Conservation (phyloP, 2,888 invertebrate genomes). For the Cerastis rubricosa region DNA sequence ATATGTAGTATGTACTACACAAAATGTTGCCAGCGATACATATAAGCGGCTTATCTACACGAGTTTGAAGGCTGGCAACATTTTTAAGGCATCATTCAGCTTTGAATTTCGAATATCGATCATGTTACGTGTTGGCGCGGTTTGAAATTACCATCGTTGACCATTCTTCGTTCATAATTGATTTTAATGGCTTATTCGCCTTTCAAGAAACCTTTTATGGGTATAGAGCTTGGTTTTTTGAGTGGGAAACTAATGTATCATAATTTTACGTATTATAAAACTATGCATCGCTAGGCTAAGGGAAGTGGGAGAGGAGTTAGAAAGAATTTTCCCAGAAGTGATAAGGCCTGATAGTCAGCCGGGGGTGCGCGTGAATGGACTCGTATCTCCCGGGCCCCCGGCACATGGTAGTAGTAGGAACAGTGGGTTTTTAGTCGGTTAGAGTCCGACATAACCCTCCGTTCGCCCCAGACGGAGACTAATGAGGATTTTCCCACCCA, state of each 20-base stretch:
- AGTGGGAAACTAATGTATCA: background rate
- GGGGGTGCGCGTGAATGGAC: too few relatives aligned
- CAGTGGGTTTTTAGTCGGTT: too few relatives aligned
- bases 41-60: conserved; percentile 57
- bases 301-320: background rate
- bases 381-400: too few relatives aligned
- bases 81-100: conserved; percentile 59
- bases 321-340: background rate
- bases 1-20: conserved; percentile 29
- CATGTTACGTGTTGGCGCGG: conserved; percentile 31
- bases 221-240: background rate
- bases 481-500: too few relatives aligned
- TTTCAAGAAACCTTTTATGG: conserved; percentile 8
- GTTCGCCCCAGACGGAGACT: too few relatives aligned
- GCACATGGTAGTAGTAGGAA: too few relatives aligned
- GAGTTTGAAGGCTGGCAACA: conserved; percentile 52
- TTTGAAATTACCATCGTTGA: conserved; percentile 20
- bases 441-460: too few relatives aligned
- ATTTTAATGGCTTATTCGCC: conserved; percentile 6
- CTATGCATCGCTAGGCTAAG: background rate
- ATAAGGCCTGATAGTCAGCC: background rate
- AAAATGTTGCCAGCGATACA: conserved; percentile 34
- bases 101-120: conserved; percentile 61
- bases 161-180: conserved; percentile 40
- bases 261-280: background rate